These are phyloP conservation scores for Zoroaster sp. DNA, from an alignment of 53 echinoderm and acorn worm species.

Conservation along the genomic window DNA sequence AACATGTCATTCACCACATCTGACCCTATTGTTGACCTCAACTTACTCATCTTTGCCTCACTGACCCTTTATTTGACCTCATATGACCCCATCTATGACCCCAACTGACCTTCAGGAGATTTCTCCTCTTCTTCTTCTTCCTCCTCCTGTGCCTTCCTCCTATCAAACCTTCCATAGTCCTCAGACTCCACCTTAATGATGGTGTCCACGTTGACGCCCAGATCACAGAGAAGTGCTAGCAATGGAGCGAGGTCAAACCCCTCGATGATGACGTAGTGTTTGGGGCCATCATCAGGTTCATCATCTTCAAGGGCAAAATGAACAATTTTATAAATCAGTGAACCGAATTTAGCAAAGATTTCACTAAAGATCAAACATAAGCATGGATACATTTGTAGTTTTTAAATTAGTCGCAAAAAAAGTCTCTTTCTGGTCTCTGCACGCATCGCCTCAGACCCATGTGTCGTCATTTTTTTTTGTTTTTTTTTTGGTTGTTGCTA, in stretches of 20 bases:
- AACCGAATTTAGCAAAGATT: no score
- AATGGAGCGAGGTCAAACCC: conserved; percentile 85
- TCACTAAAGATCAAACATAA: no score
- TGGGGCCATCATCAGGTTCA: conserved; percentile 95
- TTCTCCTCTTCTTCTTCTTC: conserved; percentile 86
- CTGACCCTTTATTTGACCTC: background rate
- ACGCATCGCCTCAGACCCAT: no score
- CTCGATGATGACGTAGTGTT: conserved; percentile 92
- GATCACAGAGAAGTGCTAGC: conserved; percentile 74
- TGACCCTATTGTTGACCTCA: background rate
- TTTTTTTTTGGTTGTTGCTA: no score
- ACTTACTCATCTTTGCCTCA: background rate
- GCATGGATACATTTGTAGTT: no score
- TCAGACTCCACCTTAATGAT: conserved; percentile 83
- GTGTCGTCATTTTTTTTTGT: no score
- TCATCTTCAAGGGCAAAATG: conserved; percentile 69
- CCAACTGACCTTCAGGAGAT: conserved; percentile 74
- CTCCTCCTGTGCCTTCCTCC: conserved; percentile 65
- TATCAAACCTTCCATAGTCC: conserved; percentile 82
- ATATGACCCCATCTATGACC: background rate
- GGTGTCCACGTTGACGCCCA: conserved; percentile 77
- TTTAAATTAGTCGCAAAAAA: background rate
- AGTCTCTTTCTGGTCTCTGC: no score
- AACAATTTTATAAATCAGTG: no score
- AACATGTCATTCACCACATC: background rate